Evolutionary conservation across 2,888 invertebrate genomes (phyloP).

Genomic region (Lycophotia porphyrea): DNA sequence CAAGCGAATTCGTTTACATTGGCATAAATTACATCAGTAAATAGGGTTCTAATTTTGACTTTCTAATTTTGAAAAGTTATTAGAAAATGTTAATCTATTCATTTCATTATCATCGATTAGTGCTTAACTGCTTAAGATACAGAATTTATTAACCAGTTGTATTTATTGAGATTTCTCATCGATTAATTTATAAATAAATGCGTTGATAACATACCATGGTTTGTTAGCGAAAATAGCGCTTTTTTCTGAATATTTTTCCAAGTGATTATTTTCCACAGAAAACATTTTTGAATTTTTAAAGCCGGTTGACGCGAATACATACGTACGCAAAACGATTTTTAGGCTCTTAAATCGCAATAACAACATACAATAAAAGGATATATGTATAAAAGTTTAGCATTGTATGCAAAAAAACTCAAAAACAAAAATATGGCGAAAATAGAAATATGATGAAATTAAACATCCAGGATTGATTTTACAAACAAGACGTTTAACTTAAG

Average conservation of each 20-base stretch:
- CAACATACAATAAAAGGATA: conserved; percentile 7
- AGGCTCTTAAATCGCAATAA: conserved; percentile 11
- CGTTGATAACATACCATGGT: neutral
- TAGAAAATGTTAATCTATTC: neutral
- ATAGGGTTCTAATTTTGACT: conserved; percentile 13
- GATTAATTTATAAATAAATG: neutral
- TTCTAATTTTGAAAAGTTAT: conserved; percentile 14
- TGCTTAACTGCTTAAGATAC: neutral
- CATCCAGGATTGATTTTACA: conserved; percentile 18
- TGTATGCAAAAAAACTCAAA: conserved; percentile 4
- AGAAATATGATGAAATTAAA: conserved; percentile 19
- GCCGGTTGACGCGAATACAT: neutral
- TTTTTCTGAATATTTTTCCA: neutral
- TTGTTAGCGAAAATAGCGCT: neutral
- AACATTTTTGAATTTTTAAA: conserved; percentile 15
- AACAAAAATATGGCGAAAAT: conserved; percentile 1
- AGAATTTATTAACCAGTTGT: neutral
- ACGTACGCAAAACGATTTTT: conserved; percentile 1
- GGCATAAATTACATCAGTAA: conserved; percentile 16
- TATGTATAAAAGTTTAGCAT: neutral
- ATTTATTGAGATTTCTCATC: neutral
- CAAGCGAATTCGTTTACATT: conserved; percentile 32
- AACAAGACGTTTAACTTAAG: conserved; percentile 4
- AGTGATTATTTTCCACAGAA: neutral
- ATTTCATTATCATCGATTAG: neutral